phyloP scores from a whole-genome alignment of 2,113 vertebrate genomes.

The Sialia sialis region DNA sequence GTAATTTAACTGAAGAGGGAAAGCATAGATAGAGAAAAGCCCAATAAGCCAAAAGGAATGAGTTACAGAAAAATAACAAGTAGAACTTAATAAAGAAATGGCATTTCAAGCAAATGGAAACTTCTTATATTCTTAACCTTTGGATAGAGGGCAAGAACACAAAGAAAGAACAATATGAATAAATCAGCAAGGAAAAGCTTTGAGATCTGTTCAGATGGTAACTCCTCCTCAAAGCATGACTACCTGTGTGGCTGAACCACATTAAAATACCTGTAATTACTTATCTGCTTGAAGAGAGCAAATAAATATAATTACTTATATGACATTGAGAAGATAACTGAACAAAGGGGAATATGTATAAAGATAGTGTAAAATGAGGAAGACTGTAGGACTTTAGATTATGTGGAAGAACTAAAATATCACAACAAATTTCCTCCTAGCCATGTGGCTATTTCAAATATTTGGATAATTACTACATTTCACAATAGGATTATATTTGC shows the following conservation, averaged over 20 bases:
- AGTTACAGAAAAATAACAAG: neutral
- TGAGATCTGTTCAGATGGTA: neutral
- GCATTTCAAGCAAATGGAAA: neutral
- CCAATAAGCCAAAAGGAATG: neutral
- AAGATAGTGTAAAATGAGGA: neutral
- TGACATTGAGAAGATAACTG: neutral
- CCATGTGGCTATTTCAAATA: neutral
- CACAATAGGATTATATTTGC: neutral
- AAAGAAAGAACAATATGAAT: neutral
- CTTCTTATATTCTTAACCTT: neutral
- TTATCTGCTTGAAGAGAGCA: neutral
- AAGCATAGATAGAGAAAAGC: neutral
- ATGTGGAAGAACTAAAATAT: neutral
- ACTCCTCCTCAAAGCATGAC: neutral
- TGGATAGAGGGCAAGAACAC: neutral
- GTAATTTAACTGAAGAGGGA: neutral
- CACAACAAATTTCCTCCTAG: neutral
- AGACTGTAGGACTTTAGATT: neutral
- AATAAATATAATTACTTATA: neutral
- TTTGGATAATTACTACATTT: neutral
- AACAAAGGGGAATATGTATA: neutral
- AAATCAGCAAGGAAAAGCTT: neutral
- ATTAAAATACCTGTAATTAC: neutral
- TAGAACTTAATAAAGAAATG: neutral
- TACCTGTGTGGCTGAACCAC: neutral